Percentiles rank a stretch among this genome's conserved stretches.
phyloP scores from a whole-genome alignment of 2,888 invertebrate genomes.

The Thalpophila matura region DNA sequence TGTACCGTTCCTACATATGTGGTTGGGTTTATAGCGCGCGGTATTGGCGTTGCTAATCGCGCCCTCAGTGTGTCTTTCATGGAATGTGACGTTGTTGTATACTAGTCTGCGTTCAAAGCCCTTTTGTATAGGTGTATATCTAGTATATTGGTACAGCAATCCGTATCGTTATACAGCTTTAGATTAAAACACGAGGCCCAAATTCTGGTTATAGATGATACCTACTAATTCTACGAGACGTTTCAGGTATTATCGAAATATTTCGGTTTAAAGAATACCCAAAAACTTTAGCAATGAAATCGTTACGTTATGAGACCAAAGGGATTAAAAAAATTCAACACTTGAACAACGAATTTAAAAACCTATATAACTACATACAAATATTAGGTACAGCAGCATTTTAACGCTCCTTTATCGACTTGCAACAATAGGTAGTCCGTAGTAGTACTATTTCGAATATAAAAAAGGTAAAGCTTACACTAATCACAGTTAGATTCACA shows the following conservation, averaged over 20 bases:
- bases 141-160: constrained; percentile 1
- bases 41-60: constrained; percentile 47
- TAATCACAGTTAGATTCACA: constrained; percentile 50
- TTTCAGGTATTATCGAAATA: not conserved
- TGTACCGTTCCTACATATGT: constrained; percentile 33
- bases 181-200: not conserved
- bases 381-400: constrained; percentile 12
- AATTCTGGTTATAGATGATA: not conserved
- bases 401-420: constrained; percentile 23
- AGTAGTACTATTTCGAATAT: constrained; percentile 29
- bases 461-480: constrained; percentile 31
- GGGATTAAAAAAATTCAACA: constrained; percentile 2
- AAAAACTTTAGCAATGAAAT: too few species aligned
- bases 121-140: constrained; percentile 9
- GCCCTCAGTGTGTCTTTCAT: constrained; percentile 48
- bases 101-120: constrained; percentile 47
- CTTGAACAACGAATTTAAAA: not conserved
- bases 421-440: constrained; percentile 25
- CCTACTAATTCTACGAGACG: not conserved
- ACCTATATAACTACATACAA: too few species aligned
- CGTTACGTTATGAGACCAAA: not conserved
- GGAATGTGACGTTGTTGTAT: constrained; percentile 43
- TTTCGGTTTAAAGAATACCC: too few species aligned
- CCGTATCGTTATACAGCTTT: constrained; percentile 7
- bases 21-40: constrained; percentile 33